These are phyloP conservation scores for Tinamus major DNA, from an alignment of 2,797 vertebrate species.

Conservation along the genomic window DNA sequence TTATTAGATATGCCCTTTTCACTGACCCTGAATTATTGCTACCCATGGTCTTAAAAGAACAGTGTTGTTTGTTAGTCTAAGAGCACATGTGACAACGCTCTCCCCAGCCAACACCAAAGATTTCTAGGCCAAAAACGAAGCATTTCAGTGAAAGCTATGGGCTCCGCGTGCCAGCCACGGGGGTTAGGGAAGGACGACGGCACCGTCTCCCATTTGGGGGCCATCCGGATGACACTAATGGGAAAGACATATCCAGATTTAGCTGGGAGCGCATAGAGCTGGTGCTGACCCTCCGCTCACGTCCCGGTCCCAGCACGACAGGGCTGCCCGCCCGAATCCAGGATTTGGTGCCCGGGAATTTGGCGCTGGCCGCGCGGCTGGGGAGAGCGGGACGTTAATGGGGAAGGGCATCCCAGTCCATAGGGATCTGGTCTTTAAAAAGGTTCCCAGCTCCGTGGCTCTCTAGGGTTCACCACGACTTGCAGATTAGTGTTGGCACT, in stretches of 20 bases:
- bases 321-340: background rate
- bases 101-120: constrained; percentile 58
- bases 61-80: constrained; percentile 73
- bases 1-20: constrained; percentile 70
- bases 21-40: constrained; percentile 76
- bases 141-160: constrained; percentile 27
- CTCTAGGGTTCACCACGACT: constrained; percentile 68
- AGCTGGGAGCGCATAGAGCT: background rate
- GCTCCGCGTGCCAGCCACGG: background rate
- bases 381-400: background rate
- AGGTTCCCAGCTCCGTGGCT: constrained; percentile 61
- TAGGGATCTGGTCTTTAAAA: constrained; percentile 63
- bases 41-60: constrained; percentile 72
- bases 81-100: constrained; percentile 68
- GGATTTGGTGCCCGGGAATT: constrained; percentile 1
- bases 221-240: constrained; percentile 42
- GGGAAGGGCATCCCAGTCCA: constrained; percentile 65
- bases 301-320: background rate
- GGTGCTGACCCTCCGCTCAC: constrained; percentile 12
- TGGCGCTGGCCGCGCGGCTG: background rate
- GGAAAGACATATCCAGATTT: background rate
- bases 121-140: constrained; percentile 40
- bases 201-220: background rate
- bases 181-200: constrained; percentile 56
- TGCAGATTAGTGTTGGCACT: constrained; percentile 76